Evolutionary conservation across 2,113 vertebrate species (phyloP).

Genomic region (Megaceryle maxima): DNA sequence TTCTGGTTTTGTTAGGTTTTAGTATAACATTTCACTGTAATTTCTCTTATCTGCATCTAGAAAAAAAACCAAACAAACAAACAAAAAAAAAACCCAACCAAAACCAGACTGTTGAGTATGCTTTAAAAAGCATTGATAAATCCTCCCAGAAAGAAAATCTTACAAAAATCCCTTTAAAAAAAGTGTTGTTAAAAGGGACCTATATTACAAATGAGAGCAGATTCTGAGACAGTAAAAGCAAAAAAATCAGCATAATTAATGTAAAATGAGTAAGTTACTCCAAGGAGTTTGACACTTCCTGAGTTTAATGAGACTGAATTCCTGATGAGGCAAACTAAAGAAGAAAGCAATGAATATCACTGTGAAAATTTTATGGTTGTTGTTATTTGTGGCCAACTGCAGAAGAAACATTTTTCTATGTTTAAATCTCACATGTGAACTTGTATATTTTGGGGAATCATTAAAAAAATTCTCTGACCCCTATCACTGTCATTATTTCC

Average conservation of each 20-base stretch:
- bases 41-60: neutral
- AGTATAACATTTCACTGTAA: neutral
- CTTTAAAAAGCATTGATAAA: neutral
- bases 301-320: neutral
- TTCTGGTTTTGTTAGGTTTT: neutral
- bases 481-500: neutral
- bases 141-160: neutral
- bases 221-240: neutral
- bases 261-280: neutral
- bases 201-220: neutral
- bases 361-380: neutral
- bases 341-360: accelerated
- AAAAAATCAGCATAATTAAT: neutral
- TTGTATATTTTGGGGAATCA: neutral
- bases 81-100: neutral
- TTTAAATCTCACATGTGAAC: neutral
- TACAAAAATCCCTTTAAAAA: neutral
- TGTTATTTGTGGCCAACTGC: neutral
- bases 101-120: accelerated
- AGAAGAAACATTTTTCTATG: neutral
- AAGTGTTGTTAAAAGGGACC: neutral
- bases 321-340: neutral
- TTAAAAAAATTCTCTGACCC: neutral
- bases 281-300: neutral
- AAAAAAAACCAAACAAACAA: neutral